A percentile compares a stretch with the other conserved stretches of the same genome.
These are phyloP conservation scores for Ditula angustiorana DNA, from an alignment of 2,888 invertebrate species.

Conservation along the genomic window DNA sequence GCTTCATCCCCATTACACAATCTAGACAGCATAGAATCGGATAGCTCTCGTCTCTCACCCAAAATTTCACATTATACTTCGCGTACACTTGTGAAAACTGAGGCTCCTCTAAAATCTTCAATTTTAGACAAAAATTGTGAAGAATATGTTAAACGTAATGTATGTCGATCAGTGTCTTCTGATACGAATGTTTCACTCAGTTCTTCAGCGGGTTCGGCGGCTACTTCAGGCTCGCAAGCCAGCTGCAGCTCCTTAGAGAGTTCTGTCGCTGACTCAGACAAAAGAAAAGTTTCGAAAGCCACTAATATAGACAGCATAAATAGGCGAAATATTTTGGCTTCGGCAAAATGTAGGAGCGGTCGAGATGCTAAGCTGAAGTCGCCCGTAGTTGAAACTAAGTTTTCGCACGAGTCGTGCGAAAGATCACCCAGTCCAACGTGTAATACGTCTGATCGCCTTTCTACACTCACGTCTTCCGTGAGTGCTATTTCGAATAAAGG, in stretches of 20 bases:
- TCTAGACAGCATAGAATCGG: constrained; percentile 85
- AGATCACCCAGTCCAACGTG: constrained; percentile 80
- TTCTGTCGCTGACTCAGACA: constrained; percentile 87
- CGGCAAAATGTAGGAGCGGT: constrained; percentile 94
- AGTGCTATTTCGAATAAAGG: constrained; percentile 83
- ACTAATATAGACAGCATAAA: constrained; percentile 94
- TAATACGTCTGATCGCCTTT: constrained; percentile 82
- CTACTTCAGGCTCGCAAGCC: constrained; percentile 91
- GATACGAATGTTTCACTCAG: constrained; percentile 90
- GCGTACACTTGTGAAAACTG: constrained; percentile 76
- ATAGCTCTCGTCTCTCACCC: constrained; percentile 82
- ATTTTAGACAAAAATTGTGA: constrained; percentile 67
- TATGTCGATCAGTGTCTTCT: constrained; percentile 89
- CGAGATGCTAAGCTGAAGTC: constrained; percentile 90
- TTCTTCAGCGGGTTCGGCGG: constrained; percentile 89
- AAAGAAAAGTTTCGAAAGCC: constrained; percentile 90
- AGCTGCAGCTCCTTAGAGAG: constrained; percentile 88
- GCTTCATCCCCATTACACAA: constrained; percentile 91
- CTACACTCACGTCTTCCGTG: constrained; percentile 82
- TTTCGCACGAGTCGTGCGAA: constrained; percentile 85
- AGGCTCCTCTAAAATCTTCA: constrained; percentile 68
- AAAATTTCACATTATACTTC: constrained; percentile 71
- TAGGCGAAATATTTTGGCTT: constrained; percentile 94
- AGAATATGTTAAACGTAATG: constrained; percentile 82
- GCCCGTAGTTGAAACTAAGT: constrained; percentile 90